Conservation (phyloP, 2,797 vertebrate species). For the Acanthurus lineatus region DNA sequence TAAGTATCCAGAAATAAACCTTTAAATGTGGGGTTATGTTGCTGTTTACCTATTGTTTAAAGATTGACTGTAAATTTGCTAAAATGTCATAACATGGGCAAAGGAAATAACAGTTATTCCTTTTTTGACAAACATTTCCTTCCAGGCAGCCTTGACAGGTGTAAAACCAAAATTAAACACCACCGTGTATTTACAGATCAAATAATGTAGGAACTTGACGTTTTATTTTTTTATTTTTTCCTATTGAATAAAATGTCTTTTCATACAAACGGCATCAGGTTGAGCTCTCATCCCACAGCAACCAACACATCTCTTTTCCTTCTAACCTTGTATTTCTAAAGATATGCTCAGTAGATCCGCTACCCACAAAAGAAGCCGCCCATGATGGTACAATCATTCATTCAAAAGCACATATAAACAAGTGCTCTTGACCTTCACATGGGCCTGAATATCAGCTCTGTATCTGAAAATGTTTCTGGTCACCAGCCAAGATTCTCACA, state of each 20-base stretch:
- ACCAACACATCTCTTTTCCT: neutral
- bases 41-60: neutral
- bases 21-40: neutral
- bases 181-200: neutral
- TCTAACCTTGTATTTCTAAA: neutral
- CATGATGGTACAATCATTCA: conserved; percentile 15
- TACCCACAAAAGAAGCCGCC: neutral
- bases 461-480: conserved; percentile 22
- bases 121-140: neutral
- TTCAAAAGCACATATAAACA: conserved; percentile 37
- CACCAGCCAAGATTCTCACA: conserved; percentile 17
- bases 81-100: neutral
- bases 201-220: neutral
- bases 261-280: neutral
- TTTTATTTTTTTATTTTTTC: neutral
- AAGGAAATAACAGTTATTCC: neutral
- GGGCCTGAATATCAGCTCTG: conserved; percentile 4
- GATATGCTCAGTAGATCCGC: conserved; percentile 9
- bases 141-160: neutral
- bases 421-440: conserved; percentile 21
- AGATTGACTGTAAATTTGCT: neutral
- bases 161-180: neutral
- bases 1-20: neutral
- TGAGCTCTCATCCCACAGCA: neutral
- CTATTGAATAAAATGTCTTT: neutral